Conservation (phyloP, 2,113 vertebrate genomes). For the Elanus axillaris region DNA sequence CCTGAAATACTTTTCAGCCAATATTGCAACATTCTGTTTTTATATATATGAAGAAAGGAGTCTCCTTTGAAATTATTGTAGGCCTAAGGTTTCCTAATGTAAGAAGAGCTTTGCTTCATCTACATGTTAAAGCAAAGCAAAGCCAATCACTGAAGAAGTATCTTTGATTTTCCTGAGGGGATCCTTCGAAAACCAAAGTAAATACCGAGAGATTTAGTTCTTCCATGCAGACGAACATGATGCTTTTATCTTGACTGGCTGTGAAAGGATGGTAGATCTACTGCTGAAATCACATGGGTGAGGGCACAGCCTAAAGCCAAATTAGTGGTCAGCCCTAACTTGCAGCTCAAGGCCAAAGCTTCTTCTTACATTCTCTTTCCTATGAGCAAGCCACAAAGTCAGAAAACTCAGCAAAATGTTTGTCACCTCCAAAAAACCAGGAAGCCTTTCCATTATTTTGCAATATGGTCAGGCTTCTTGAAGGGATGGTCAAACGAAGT, state of each 20-base stretch:
- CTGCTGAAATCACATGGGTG: not conserved
- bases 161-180: not conserved
- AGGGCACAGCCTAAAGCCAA: not conserved
- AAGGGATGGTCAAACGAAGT: not conserved
- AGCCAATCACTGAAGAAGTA: not conserved
- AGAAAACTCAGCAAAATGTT: not conserved
- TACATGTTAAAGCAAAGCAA: not conserved
- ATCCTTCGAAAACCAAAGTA: not conserved
- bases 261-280: not conserved
- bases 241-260: not conserved
- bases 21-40: not conserved
- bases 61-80: not conserved
- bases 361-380: not conserved
- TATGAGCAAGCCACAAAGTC: not conserved
- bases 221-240: not conserved
- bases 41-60: not conserved
- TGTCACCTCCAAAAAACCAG: not conserved
- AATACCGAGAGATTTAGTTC: not conserved
- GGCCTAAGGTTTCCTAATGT: not conserved
- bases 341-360: not conserved
- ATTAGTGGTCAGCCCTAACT: not conserved
- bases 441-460: not conserved
- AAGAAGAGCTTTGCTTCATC: not conserved
- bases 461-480: not conserved
- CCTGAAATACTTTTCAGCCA: not conserved